Evolutionary conservation across 2,888 invertebrate genomes (phyloP), one percentile per base, ranked within the genome.

Genomic region (Oeneis ivallda): DNA sequence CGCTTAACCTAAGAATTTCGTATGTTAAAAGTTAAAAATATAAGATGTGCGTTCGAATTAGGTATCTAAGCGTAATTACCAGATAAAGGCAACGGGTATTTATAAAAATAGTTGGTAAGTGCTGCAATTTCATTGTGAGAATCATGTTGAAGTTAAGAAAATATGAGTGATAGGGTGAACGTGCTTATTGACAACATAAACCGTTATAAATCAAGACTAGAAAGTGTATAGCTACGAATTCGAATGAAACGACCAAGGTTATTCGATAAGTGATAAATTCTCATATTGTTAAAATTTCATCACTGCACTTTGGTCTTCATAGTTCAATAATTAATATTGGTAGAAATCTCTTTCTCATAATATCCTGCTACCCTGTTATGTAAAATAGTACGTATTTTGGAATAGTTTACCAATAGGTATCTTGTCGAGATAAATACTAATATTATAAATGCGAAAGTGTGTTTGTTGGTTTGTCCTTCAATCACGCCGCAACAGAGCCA

Each of bases 121-220:
- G 13, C 7, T 37, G 15, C 7, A 10, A 13, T 13, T 26, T 26
- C 11, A 5, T 19, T 32, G 11, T 47, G 47, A 15, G 34, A 49
- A 37, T 37, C 9, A 17, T 37, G 45, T 53, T 53, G 41, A 41
- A 52, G 26, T 50, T 50, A 50, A 39, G 13, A 13, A 34, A 15
- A 37, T 53, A 53, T 11, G 43, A 41, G 41, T 52, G 57, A 62
- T 43, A 64, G 54, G 61, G 57, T 53, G 52, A 53, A 53, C 26
- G 62, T 69, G 69, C 60, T 56, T 67, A 67, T 43, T 52, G 65
- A 66, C 53, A 69, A 69, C 37, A 66, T 62, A 69, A 69, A 63
- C 53, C 65, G 69, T 63, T 69, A 69, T 58, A 83, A 82, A 85
- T 85, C 79, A 86, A 89, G 90, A 91, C 90, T 91, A 91, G 90